phyloP scores from a whole-genome alignment of 2,888 invertebrate genomes.

The Hirtodrosophila trivittata region DNA sequence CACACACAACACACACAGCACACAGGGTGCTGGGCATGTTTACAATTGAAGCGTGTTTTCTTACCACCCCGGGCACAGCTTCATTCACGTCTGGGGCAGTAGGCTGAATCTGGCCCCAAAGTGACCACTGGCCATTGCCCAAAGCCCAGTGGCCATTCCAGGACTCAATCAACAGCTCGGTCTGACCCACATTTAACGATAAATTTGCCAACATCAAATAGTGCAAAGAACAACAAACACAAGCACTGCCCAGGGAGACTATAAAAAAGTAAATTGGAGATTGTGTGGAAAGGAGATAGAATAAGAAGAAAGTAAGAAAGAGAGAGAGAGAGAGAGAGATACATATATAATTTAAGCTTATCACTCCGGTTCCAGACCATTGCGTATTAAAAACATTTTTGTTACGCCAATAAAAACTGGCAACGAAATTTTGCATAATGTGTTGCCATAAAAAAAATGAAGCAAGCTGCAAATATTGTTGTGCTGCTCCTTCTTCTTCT shows the following conservation, averaged over 20 bases:
- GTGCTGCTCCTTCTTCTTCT: conserved; percentile 1
- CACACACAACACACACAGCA: conserved; percentile 4
- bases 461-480: conserved; percentile 33
- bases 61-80: conserved; percentile 23
- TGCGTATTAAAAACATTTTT: conserved; percentile 79
- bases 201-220: conserved; percentile 65
- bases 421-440: conserved; percentile 71
- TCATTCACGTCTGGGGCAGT: conserved; percentile 19
- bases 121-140: conserved; percentile 40
- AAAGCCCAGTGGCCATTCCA: conserved; percentile 40
- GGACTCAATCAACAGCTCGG: conserved; percentile 68
- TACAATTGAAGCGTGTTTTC: conserved; percentile 28
- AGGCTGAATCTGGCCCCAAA: conserved; percentile 16
- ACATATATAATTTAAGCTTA: conserved; percentile 66
- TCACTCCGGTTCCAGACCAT: conserved; percentile 77
- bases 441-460: conserved; percentile 57
- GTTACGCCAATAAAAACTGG: conserved; percentile 75
- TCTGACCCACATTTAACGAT: conserved; percentile 71
- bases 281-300: not conserved
- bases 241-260: conserved; percentile 16
- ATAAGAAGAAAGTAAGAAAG: not conserved
- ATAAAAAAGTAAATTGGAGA: conserved; percentile 35
- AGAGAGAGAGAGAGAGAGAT: not conserved
- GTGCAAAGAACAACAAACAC: conserved; percentile 37
- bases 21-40: conserved; percentile 31